A percentile compares a stretch with the other conserved stretches of the same genome.
Conservation (phyloP, 2,888 invertebrate genomes). For the Lasioglossum oenotherae region DNA sequence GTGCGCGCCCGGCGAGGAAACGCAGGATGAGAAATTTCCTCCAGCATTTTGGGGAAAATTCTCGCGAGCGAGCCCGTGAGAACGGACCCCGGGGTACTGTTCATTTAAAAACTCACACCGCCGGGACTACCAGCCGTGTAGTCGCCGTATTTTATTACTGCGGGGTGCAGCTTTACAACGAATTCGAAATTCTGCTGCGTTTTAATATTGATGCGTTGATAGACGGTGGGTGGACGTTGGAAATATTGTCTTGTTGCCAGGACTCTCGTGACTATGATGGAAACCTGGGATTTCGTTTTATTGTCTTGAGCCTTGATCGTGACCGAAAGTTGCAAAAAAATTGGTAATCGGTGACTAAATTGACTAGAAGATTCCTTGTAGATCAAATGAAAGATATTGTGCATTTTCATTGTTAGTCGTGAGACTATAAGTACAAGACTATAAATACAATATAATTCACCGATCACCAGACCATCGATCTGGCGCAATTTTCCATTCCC, state of each 20-base stretch:
- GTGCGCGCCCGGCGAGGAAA: conserved; percentile 39
- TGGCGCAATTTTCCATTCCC: neutral
- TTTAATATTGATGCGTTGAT: conserved; percentile 4
- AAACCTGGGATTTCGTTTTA: neutral
- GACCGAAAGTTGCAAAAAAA: too few relatives aligned
- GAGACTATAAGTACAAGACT: neutral
- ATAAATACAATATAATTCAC: neutral
- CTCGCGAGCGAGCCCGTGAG: conserved; percentile 71
- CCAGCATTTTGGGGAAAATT: conserved; percentile 61
- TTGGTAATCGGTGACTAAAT: too few relatives aligned
- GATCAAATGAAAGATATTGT: neutral
- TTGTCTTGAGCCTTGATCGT: neutral
- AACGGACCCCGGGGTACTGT: conserved; percentile 64
- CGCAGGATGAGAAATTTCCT: conserved; percentile 66
- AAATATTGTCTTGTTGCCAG: neutral
- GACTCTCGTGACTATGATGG: neutral
- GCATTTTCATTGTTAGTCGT: neutral
- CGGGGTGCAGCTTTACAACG: neutral
- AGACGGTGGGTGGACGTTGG: neutral
- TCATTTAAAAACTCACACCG: conserved; percentile 42
- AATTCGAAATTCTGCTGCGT: neutral
- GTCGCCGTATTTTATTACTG: neutral
- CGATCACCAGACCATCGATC: neutral
- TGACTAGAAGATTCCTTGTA: neutral
- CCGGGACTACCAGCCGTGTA: conserved; percentile 18